Evolutionary conservation across 1,140 invertebrate genomes (phyloP), one percentile per base, ranked within the genome.

Genomic region (Drosophila nebulosa): DNA sequence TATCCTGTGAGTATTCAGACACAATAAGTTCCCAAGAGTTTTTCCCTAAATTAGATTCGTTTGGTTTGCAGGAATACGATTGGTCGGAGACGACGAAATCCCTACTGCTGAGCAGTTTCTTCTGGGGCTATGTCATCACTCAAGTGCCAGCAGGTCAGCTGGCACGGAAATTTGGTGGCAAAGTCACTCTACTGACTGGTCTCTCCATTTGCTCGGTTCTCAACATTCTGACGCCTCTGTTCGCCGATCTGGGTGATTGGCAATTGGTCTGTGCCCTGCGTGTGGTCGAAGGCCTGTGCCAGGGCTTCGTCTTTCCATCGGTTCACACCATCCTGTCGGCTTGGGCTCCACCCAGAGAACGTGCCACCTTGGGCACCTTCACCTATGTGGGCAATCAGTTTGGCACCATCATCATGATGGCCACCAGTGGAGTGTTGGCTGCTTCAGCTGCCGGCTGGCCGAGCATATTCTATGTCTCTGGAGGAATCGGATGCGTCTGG

Each of bases 221-320:
- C 2, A 92, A 92, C 55, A 71, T 93, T 36, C 77, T 92, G 18
- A 93, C 89, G 60, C 93, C 93, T 1, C 69, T 77, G 0, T 74
- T 60, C 6, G 86, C 88, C 14, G 35, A 42, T 1, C 46, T 72
- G 26, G 93, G 94, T 1, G 94, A 93, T 16, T 95, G 94, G 94
- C 86, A 94, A 90, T 92, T 93, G 46, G 92, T 65, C 84, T 96
- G 57, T 85, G 90, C 92, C 74, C 91, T 94, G 26, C 93, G 97
- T 51, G 93, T 97, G 1, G 71, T 96, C 0, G 95, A 96, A 85
- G 97, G 97, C 0, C 89, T 98, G 1, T 93, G 92, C 42, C 95
- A 98, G 92, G 97, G 97, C 7, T 94, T 96, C 1, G 93, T 96
- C 22, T 96, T 96, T 77, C 97, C 97, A 0, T 94, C 94, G 27